A percentile compares a stretch with the other conserved stretches of the same genome.
Evolutionary conservation across 2,797 vertebrate genomes (phyloP).

Genomic region (Sebastes vulpes): DNA sequence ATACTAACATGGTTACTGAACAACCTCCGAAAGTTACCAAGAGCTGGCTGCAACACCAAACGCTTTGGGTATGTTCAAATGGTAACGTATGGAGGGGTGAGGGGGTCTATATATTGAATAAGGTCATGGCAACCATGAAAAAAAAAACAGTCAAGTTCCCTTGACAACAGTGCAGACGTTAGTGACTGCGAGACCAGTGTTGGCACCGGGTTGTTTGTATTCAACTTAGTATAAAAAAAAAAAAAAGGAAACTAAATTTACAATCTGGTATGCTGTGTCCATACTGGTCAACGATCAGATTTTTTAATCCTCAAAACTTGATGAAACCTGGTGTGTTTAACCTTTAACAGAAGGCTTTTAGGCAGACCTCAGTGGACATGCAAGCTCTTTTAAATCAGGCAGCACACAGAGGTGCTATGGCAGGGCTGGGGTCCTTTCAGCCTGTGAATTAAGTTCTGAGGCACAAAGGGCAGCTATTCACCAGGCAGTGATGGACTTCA

Average conservation of each 20-base stretch:
- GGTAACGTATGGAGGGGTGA: slow-evolving; percentile 11
- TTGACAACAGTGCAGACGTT: slow-evolving; percentile 61
- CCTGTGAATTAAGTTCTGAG: slow-evolving; percentile 82
- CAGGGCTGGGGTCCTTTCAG: slow-evolving; percentile 77
- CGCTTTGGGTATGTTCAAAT: slow-evolving; percentile 31
- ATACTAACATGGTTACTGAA: slow-evolving; percentile 30
- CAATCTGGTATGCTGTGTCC: neutral
- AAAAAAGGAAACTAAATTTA: neutral
- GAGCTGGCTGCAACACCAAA: slow-evolving; percentile 28
- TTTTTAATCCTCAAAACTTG: slow-evolving; percentile 21
- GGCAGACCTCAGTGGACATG: slow-evolving; percentile 45
- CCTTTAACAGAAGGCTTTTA: slow-evolving; percentile 36
- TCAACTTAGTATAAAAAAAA: neutral
- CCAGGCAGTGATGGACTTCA: slow-evolving; percentile 82
- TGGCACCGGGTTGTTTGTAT: slow-evolving; percentile 23
- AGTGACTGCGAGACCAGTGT: slow-evolving; percentile 22
- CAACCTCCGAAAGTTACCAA: neutral
- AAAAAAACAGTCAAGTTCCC: slow-evolving; percentile 52
- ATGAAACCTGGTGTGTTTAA: slow-evolving; percentile 34
- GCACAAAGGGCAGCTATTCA: slow-evolving; percentile 83
- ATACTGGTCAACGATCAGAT: neutral
- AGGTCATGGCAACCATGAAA: slow-evolving; percentile 51
- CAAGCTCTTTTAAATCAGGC: slow-evolving; percentile 76
- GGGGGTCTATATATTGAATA: slow-evolving; percentile 45
- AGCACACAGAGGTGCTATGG: slow-evolving; percentile 70